phyloP scores from a whole-genome alignment of 2,888 invertebrate species.

The Herminia tarsipennalis region DNA sequence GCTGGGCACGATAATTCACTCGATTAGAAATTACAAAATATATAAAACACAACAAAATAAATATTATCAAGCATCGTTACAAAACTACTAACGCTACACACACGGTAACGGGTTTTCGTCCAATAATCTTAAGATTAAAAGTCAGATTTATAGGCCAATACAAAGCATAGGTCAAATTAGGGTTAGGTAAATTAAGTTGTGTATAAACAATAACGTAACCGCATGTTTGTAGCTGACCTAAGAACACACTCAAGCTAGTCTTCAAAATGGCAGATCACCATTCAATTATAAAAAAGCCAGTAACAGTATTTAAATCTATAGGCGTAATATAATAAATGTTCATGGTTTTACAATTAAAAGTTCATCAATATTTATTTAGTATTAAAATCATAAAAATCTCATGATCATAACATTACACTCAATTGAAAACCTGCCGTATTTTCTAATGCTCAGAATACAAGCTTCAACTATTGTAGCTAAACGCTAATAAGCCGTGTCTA shows the following conservation, averaged over 20 bases:
- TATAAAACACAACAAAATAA: too few species aligned
- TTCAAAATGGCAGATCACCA: constrained; percentile 9
- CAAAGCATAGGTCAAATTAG: constrained; percentile 43
- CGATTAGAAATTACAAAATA: neutral
- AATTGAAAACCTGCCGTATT: too few species aligned
- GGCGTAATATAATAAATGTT: constrained; percentile 1
- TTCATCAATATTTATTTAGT: neutral
- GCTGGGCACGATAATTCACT: too few species aligned
- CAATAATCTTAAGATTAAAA: constrained; percentile 54
- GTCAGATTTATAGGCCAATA: constrained; percentile 47
- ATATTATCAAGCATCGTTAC: constrained; percentile 60
- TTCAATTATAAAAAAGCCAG: constrained; percentile 7
- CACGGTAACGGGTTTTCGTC: constrained; percentile 70
- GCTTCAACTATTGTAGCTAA: too few species aligned
- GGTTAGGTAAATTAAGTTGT: constrained; percentile 29
- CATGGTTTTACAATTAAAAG: constrained; percentile 1
- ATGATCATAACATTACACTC: too few species aligned
- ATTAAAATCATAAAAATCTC: too few species aligned
- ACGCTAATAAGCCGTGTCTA: too few species aligned
- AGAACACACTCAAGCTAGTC: constrained; percentile 14
- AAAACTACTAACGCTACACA: constrained; percentile 66
- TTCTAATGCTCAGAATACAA: too few species aligned
- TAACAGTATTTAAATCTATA: constrained; percentile 14
- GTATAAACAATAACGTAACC: constrained; percentile 54
- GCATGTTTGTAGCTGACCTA: constrained; percentile 56